Conservation (phyloP, 1,140 invertebrate species). For the Cotesia typhae region DNA sequence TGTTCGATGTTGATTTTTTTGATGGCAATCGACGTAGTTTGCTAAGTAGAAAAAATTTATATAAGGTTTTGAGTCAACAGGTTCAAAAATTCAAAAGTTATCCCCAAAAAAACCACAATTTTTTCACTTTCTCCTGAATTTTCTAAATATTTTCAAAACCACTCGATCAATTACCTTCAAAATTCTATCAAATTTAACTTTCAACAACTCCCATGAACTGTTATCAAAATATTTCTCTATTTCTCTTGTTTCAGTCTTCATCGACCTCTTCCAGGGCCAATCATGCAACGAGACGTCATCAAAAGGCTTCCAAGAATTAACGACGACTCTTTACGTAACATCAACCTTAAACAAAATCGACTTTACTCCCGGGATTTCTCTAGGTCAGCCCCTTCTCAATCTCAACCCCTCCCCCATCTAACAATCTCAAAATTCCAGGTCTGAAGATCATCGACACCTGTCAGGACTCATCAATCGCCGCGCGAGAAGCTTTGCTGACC, state of each 20-base stretch:
- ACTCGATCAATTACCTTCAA: too few relatives aligned
- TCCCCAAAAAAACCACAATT: too few relatives aligned
- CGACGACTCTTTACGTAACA: conserved; percentile 56
- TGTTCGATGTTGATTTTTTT: too few relatives aligned
- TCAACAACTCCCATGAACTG: too few relatives aligned
- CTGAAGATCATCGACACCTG: conserved; percentile 56
- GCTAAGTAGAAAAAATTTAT: too few relatives aligned
- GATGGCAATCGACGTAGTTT: too few relatives aligned
- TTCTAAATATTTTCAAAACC: too few relatives aligned
- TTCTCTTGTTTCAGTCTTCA: conserved; percentile 53
- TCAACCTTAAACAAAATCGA: conserved; percentile 59
- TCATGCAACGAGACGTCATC: conserved; percentile 59
- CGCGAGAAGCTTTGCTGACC: conserved; percentile 52
- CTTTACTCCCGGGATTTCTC: conserved; percentile 55
- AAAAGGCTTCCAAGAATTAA: conserved; percentile 58
- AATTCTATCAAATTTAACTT: too few relatives aligned
- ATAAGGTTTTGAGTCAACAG: too few relatives aligned
- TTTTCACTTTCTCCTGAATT: too few relatives aligned
- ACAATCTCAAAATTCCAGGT: conserved; percentile 14
- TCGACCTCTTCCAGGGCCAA: conserved; percentile 59
- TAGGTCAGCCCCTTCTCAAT: conserved; percentile 51
- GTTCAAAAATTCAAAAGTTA: too few relatives aligned
- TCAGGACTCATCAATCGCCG: conserved; percentile 52
- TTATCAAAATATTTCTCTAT: too few relatives aligned
- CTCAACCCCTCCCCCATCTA: conserved; percentile 14